Percentiles rank a stretch among this genome's conserved stretches.
Evolutionary conservation across 2,113 vertebrate species (phyloP).

Genomic region (Heteronetta atricapilla): DNA sequence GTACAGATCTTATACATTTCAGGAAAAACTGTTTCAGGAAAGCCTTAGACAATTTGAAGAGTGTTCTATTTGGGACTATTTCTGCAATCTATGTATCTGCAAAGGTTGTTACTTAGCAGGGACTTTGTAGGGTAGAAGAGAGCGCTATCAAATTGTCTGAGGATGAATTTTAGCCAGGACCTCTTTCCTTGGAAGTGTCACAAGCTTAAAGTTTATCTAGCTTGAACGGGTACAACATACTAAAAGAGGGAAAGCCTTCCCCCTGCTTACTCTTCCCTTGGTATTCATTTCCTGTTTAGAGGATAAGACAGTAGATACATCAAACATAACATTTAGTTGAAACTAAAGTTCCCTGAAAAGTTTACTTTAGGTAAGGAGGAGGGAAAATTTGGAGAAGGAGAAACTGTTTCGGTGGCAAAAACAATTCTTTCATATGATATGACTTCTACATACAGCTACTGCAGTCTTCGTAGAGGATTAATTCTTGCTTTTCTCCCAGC

Average conservation of each 20-base stretch:
- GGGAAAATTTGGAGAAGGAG: neutral
- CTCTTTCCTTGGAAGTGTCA: neutral
- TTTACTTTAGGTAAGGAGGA: neutral
- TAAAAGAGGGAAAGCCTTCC: neutral
- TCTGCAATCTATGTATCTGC: neutral
- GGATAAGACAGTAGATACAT: neutral
- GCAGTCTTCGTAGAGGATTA: neutral
- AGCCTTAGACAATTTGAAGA: neutral
- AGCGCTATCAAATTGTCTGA: neutral
- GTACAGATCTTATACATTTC: neutral
- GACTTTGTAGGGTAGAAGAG: neutral
- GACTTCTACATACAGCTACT: neutral
- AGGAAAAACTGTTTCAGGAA: neutral
- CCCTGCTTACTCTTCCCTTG: neutral
- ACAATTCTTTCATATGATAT: neutral
- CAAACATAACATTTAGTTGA: neutral
- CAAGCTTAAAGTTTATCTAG: neutral
- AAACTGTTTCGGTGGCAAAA: neutral
- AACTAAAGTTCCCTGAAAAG: neutral
- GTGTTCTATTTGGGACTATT: conserved; percentile 1
- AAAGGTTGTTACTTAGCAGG: neutral
- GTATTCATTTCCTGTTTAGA: neutral
- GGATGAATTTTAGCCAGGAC: neutral
- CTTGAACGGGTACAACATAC: neutral
- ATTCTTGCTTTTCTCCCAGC: neutral